Evolutionary conservation across 2,113 vertebrate species (phyloP).

Genomic region (Egretta garzetta): DNA sequence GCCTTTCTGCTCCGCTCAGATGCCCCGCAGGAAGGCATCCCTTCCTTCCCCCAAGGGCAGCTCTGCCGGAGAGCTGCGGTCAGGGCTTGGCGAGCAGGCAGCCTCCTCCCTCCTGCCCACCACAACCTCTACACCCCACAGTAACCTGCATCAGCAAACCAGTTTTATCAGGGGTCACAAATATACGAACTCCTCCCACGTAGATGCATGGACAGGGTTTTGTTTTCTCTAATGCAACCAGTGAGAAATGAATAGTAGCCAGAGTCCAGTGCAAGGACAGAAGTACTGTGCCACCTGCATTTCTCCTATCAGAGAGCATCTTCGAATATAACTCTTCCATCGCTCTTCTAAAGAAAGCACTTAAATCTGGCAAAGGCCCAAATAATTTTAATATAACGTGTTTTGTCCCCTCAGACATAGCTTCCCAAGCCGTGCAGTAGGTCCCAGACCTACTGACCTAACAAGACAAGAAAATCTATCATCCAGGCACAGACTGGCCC

Average conservation of each 20-base stretch:
- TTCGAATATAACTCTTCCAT: not conserved
- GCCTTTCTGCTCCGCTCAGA: not conserved
- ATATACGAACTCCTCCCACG: fast-evolving
- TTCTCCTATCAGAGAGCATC: not conserved
- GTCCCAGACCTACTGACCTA: not conserved
- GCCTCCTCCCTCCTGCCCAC: not conserved
- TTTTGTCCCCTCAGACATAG: not conserved
- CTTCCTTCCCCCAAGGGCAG: not conserved
- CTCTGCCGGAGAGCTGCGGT: not conserved
- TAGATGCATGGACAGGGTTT: not conserved
- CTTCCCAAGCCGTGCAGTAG: not conserved
- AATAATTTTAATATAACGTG: not conserved
- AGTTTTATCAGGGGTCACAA: fast-evolving
- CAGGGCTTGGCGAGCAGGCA: not conserved
- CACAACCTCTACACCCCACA: not conserved
- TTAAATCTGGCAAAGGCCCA: not conserved
- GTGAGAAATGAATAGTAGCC: not conserved
- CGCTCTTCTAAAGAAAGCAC: not conserved
- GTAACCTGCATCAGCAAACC: not conserved
- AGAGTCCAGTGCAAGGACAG: not conserved
- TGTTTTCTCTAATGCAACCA: not conserved
- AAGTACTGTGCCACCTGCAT: not conserved
- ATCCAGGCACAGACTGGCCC: not conserved
- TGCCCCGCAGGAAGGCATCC: not conserved
- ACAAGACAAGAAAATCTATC: not conserved